Evolutionary conservation across 2,888 invertebrate genomes (phyloP).

Genomic region (Nomada hirtipes): DNA sequence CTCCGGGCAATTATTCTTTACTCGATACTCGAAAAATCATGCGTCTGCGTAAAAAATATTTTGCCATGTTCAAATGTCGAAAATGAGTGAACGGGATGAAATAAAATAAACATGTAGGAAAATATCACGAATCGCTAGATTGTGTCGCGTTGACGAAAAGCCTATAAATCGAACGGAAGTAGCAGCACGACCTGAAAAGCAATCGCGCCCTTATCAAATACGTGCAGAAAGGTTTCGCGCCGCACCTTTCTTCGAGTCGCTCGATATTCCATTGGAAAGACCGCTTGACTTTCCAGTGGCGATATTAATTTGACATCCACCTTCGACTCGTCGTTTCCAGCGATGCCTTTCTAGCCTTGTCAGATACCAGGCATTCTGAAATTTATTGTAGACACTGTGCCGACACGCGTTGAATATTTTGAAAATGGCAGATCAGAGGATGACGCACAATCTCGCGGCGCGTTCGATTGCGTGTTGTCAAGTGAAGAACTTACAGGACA

Average conservation of each 20-base stretch:
- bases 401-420: slow-evolving; percentile 62
- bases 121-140: background rate
- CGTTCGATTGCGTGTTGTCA: slow-evolving; percentile 53
- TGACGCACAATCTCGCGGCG: background rate
- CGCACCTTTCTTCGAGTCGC: slow-evolving; percentile 17
- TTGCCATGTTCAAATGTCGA: too few species aligned
- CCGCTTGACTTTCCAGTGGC: slow-evolving; percentile 38
- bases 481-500: background rate
- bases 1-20: too few species aligned
- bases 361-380: slow-evolving; percentile 35
- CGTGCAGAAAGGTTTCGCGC: slow-evolving; percentile 28
- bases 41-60: background rate
- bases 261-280: slow-evolving; percentile 42
- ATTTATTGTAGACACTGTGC: slow-evolving; percentile 48
- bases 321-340: slow-evolving; percentile 23
- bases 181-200: background rate
- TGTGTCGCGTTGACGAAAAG: background rate
- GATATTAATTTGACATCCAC: slow-evolving; percentile 63
- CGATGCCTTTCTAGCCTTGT: background rate
- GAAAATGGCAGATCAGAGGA: slow-evolving; percentile 38
- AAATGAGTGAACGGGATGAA: background rate
- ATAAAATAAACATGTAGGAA: background rate
- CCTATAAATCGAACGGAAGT: background rate
- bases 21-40: background rate
- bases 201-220: slow-evolving; percentile 34